Conservation (phyloP, 2,113 vertebrate species). For the Siniperca knerii region DNA sequence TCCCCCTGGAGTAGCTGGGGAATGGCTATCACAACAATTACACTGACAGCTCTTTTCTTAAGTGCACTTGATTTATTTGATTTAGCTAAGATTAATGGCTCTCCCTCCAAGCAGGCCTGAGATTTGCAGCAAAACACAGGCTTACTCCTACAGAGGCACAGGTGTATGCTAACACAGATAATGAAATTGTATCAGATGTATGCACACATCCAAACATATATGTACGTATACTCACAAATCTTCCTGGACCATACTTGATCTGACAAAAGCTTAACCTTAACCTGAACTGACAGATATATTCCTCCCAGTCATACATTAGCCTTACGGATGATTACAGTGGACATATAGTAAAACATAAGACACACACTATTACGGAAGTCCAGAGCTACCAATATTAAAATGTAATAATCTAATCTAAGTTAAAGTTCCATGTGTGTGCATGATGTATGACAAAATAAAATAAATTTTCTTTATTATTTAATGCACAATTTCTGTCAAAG, state of each 20-base stretch:
- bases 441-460: neutral
- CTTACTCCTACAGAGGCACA: constrained; percentile 37
- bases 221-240: constrained; percentile 35
- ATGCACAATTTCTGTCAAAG: neutral
- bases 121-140: constrained; percentile 36
- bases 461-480: neutral
- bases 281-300: constrained; percentile 4
- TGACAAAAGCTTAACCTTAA: neutral
- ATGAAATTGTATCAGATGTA: constrained; percentile 22
- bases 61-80: constrained; percentile 83
- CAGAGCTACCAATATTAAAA: neutral
- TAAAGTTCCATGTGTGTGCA: neutral
- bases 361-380: neutral
- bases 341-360: neutral
- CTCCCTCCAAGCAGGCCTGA: constrained; percentile 56
- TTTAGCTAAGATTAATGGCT: constrained; percentile 80
- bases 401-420: neutral
- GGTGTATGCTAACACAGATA: constrained; percentile 44
- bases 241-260: neutral
- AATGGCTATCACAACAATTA: constrained; percentile 80
- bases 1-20: constrained; percentile 68
- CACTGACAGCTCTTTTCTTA: constrained; percentile 82
- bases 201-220: constrained; percentile 23
- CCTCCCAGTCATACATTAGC: neutral
- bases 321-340: constrained; percentile 6